Base-by-base conservation (phyloP, 1,140 invertebrate genomes). In the Coboldia fuscipes region DNA sequence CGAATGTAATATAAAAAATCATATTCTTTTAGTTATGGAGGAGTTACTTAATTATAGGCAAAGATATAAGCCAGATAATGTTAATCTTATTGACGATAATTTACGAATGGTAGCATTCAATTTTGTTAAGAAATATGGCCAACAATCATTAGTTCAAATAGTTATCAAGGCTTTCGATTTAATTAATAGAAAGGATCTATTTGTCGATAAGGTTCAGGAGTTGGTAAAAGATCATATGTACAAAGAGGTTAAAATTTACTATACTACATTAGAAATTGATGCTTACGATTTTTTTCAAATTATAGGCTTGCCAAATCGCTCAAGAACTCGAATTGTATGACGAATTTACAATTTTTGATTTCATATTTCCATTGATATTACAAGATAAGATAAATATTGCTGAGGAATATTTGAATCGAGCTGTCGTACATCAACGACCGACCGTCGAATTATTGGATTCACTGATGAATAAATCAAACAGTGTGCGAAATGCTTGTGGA, bases 351-450 rank as follows among this genome's bases (percentile, higher is more conserved):
- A 59, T 75, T 33, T 57, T 72, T 42, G 63, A 70, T 33, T 60
- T 79, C 40, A 42, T 77, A 2, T 48, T 81, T 30, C 76, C 76
- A 1, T 49, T 82, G 21, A 56, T 80, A 39, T 54, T 79, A 10
- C 73, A 78, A 56, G 74, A 77, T 45, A 75, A 75, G 43, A 46
- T 70, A 4, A 59, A 57, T 32, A 40, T 72, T 15, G 63, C 67
- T 9, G 73, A 79, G 44, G 65, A 68, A 35, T 75, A 72, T 54
- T 45, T 79, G 36, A 47, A 46, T 26, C 51, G 55, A 16, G 64
- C 62, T 27, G 54, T 51, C 5, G 41, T 61, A 7, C 62, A 70
- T 35, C 72, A 75, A 41, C 45, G 46, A 29, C 51, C 56, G 9
- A 51, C 76, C 8, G 55, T 79, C 0, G 47, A 52, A 24, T 70